Evolutionary conservation across 37 sponge, comb jelly and placozoan genomes (phyloP), one percentile per base, ranked within the genome.

Genomic region (Petrosia ficiformis): DNA sequence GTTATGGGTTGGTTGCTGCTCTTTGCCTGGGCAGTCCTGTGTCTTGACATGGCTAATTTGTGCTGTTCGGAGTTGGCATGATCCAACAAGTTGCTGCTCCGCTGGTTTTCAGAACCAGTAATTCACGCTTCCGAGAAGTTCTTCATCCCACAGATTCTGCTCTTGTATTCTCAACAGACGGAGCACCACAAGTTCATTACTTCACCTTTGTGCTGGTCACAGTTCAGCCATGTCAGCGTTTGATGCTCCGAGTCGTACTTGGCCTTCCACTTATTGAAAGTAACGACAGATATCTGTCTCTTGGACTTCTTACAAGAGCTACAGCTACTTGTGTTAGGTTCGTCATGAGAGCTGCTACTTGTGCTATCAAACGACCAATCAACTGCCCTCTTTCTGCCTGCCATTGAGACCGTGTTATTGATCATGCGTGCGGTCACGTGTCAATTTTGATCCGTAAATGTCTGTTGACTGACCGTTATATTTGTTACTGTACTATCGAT

Each of bases 101-200:
- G 79, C 4, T 84, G 90, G 61, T 89, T 89, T 32, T 61, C 70
- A 42, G 89, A 83, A 14, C 80, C 90, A 66, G 19, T 36, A 6
- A 89, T 59, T 85, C 90, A 89, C 0, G 71, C 80, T 6, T 11
- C 57, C 1, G 80, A 86, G 56, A 80, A 80, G 72, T 86, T 79
- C 43, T 70, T 86, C 44, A 41, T 33, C 28, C 73, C 75, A 28
- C 34, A 33, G 29, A 86, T 86, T n/a, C 58, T 43, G 32, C n/a
- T 30, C 75, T 79, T 73, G 65, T 76, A 75, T 33, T 36, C 67
- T 33, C 77, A 42, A 57, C 87, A 86, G 3, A 59, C 72, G 2
- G 42, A 60, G 69, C 76, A 86, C 87, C 87, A 80, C 76, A 80
- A 59, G 26, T 71, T 59, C 25, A 31, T 2, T 24, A 86, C 71